These are phyloP conservation scores for Tinamus major DNA, from an alignment of 2,797 vertebrate species.

Conservation along the genomic window DNA sequence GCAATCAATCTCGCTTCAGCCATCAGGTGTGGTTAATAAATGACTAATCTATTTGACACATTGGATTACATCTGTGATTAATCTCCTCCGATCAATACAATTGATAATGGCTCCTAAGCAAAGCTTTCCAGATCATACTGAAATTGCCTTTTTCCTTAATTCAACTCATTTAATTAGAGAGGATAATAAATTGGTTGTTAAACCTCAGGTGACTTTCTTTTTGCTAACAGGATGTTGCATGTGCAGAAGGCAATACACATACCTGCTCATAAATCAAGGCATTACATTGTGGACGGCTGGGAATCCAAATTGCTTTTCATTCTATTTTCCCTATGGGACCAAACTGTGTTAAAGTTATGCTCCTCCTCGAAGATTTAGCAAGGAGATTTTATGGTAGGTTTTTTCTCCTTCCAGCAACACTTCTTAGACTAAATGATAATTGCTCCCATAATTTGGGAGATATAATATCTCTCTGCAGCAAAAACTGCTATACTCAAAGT, in stretches of 20 bases:
- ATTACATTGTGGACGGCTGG: not conserved
- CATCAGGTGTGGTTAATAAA: not conserved
- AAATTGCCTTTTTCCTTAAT: not conserved
- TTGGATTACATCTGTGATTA: conserved; percentile 35
- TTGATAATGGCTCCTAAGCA: conserved; percentile 31
- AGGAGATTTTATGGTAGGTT: not conserved
- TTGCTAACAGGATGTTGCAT: not conserved
- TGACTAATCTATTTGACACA: conserved; percentile 22
- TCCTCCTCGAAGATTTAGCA: not conserved
- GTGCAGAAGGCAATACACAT: not conserved
- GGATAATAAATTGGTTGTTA: not conserved
- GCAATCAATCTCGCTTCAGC: not conserved
- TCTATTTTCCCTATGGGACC: not conserved
- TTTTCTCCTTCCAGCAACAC: not conserved
- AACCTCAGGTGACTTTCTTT: not conserved
- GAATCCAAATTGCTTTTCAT: not conserved
- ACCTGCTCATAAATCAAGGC: not conserved
- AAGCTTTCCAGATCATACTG: not conserved
- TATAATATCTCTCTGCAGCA: not conserved
- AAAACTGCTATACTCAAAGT: not conserved
- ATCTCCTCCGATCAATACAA: conserved; percentile 36
- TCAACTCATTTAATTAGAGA: conserved; percentile 57
- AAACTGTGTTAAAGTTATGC: not conserved
- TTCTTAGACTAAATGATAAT: not conserved
- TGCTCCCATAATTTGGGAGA: not conserved